phyloP scores from a whole-genome alignment of 2,113 vertebrate species.

The Otus sunia region DNA sequence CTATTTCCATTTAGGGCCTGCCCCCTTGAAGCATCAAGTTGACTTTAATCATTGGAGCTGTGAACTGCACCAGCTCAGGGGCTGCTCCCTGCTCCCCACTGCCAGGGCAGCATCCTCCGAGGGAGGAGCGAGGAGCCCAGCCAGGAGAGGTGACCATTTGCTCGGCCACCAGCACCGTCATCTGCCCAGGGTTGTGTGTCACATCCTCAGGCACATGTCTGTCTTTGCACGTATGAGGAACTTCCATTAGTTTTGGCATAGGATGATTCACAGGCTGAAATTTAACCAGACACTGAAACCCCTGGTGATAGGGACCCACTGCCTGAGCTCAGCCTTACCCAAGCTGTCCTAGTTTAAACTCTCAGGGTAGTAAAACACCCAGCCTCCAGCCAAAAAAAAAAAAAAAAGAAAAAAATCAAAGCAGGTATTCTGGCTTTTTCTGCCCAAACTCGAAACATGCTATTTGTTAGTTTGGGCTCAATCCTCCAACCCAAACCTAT shows the following conservation, averaged over 20 bases:
- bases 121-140: not conserved
- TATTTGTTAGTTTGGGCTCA: not conserved
- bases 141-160: not conserved
- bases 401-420: not conserved
- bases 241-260: accelerated
- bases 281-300: not conserved
- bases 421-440: not conserved
- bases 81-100: not conserved
- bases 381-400: not conserved
- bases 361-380: not conserved
- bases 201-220: not conserved
- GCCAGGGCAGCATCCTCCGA: accelerated
- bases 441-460: not conserved
- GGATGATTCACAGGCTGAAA: not conserved
- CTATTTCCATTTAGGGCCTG: not conserved
- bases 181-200: not conserved
- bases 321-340: not conserved
- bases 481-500: not conserved
- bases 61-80: not conserved
- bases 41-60: not conserved
- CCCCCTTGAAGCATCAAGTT: not conserved
- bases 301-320: not conserved
- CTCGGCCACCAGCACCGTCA: accelerated
- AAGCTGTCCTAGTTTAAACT: not conserved
- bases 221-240: not conserved